Evolutionary conservation across 1,140 invertebrate species (phyloP), one percentile per base, ranked within the genome.

Genomic region (Drosophila teissieri): DNA sequence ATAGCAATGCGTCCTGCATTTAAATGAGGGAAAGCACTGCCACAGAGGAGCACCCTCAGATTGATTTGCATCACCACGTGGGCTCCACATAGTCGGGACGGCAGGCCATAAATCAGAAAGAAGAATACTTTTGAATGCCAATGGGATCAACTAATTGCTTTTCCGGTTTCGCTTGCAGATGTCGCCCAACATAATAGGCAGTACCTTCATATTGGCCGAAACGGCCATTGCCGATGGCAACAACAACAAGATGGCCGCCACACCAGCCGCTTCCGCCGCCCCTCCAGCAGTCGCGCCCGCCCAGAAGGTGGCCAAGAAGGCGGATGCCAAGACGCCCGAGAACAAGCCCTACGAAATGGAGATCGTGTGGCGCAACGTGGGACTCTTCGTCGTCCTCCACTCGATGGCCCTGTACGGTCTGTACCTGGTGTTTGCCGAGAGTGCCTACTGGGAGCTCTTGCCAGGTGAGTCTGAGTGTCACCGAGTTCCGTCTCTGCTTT

Each of bases 361-460:
- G 69, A 95, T 97, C 56, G 96, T 97, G 0, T 97, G 96, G 96
- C 93, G 94, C 83, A 97, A 97, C 92, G 94, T 97, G 2, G 77
- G 95, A 1, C 83, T 96, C 1, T 96, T 97, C 83, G 78, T 92
- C 2, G 92, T 94, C 17, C 93, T 97, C 4, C 96, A 97, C 91
- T 42, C 95, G 7, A 94, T 93, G 55, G 94, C 95, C 6, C 40
- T 96, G 0, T 96, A 96, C 88, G 95, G 95, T 15, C 51, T 95
- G 6, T 96, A 94, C 60, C 92, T 96, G 34, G 91, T 94, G 55
- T 73, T 95, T n/a, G 94, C 94, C 10, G 91, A 93, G n/a, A 94
- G 94, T 10, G 94, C 94, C 70, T 94, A 94, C 82, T 76, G 93
- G 34, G 96, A 95, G 37, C 89, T 93, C 15, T 8, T 95, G 8